These are phyloP conservation scores for Deilephila elpenor DNA, from an alignment of 2,888 invertebrate genomes.

Conservation along the genomic window DNA sequence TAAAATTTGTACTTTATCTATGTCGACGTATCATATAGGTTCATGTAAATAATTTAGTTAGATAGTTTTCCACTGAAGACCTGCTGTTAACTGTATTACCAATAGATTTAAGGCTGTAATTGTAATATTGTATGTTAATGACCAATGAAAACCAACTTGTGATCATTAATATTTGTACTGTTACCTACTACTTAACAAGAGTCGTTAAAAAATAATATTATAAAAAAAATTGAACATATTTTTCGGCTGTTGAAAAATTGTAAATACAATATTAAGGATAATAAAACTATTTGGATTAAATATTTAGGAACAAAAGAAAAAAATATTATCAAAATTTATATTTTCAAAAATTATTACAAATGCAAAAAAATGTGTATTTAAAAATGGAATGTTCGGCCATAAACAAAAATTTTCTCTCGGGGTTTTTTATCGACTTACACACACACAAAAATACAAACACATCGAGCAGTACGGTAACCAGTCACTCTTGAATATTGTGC, in stretches of 20 bases:
- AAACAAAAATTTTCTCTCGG: slow-evolving; percentile 74
- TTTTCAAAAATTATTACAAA: slow-evolving; percentile 85
- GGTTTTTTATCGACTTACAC: slow-evolving; percentile 81
- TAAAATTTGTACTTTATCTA: slow-evolving; percentile 32
- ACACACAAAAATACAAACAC: slow-evolving; percentile 73
- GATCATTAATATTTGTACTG: slow-evolving; percentile 86
- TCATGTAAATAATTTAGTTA: slow-evolving; percentile 72
- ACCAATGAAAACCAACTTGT: slow-evolving; percentile 86
- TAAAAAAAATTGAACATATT: slow-evolving; percentile 83
- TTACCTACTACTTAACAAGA: slow-evolving; percentile 86
- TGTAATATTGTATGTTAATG: slow-evolving; percentile 84
- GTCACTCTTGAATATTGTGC: slow-evolving; percentile 72
- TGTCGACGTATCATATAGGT: slow-evolving; percentile 35
- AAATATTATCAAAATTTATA: slow-evolving; percentile 86
- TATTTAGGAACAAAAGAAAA: slow-evolving; percentile 83
- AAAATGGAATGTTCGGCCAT: slow-evolving; percentile 83
- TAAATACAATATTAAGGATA: slow-evolving; percentile 85
- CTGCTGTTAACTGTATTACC: slow-evolving; percentile 80
- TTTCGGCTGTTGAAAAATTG: slow-evolving; percentile 85
- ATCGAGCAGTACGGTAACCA: slow-evolving; percentile 81
- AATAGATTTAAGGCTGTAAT: slow-evolving; percentile 78
- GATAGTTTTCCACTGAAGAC: slow-evolving; percentile 69
- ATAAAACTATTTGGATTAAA: slow-evolving; percentile 85
- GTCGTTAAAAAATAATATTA: slow-evolving; percentile 84
- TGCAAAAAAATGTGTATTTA: slow-evolving; percentile 80